A percentile compares a stretch with the other conserved stretches of the same genome.
These are phyloP conservation scores for Orius laevigatus DNA, from an alignment of 1,140 invertebrate species.

Conservation along the genomic window DNA sequence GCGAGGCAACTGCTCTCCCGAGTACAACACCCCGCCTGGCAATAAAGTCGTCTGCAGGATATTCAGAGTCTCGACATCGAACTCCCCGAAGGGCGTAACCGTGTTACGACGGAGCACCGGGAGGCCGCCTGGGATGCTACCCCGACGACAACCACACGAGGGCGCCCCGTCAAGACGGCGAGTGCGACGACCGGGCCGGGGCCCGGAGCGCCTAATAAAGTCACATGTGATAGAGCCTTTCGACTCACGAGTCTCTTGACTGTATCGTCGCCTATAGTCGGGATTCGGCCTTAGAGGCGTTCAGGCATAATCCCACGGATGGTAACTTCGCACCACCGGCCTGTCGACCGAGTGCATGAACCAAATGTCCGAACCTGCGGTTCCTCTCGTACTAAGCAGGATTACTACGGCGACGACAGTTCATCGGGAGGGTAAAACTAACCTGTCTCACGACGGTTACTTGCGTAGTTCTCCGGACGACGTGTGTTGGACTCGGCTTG, in stretches of 20 bases:
- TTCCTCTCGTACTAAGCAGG: conserved; percentile 56
- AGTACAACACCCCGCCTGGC: conserved; percentile 42
- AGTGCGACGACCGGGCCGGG: neutral
- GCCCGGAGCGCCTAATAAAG: conserved; percentile 12
- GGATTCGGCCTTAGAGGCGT: conserved; percentile 66
- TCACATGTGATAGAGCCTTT: conserved; percentile 35
- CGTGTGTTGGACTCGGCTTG: too few species aligned
- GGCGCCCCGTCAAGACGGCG: too few species aligned
- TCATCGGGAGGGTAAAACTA: conserved; percentile 53
- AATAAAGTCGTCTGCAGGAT: conserved; percentile 42
- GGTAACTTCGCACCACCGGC: conserved; percentile 58
- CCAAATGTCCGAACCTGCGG: conserved; percentile 67
- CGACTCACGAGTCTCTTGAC: conserved; percentile 33
- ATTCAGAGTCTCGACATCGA: conserved; percentile 41
- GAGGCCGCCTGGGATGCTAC: conserved; percentile 2
- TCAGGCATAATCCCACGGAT: conserved; percentile 68
- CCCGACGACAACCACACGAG: neutral
- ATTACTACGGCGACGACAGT: conserved; percentile 42
- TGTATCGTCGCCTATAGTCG: conserved; percentile 39
- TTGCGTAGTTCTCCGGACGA: too few species aligned
- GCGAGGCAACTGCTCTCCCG: conserved; percentile 38
- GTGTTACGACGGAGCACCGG: conserved; percentile 14
- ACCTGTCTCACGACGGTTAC: conserved; percentile 66
- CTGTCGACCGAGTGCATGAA: conserved; percentile 48
- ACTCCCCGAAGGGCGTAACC: conserved; percentile 23